Base-by-base conservation (phyloP, 2,113 vertebrate genomes). In the Rhabdornis inornatus region DNA sequence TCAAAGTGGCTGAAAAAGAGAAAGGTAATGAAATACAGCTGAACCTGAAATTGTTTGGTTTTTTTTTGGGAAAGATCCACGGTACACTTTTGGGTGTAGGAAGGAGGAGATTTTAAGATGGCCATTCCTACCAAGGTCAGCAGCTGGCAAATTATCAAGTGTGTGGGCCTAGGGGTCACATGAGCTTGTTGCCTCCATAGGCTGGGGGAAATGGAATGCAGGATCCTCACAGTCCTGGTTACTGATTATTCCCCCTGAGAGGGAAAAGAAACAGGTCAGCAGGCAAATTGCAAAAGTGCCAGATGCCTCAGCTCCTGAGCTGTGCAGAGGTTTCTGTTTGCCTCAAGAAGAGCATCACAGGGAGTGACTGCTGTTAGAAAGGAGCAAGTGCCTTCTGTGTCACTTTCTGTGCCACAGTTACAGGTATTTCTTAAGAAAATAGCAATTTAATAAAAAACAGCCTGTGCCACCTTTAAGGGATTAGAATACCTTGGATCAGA, bases 381-480 rank as follows among this genome's bases (percentile, higher is more conserved):
- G 49, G n/a, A 60, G 37, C 61, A 60, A 52, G 24, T 45, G 33
- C 97, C 97, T 98, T 97, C 98, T 98, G 96, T 94, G 92, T 97
- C 96, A 79, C 93, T 97, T 95, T 96, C 97, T 98, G 94, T 98
- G 98, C 98, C 98, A 98, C 97, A 98, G 96, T 95, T 97, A 97
- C 97, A 94, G 96, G 97, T 95, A 97, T 55, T 69, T 82, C 11
- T 59, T 39, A 15, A 83, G 45, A 65, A 82, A 87, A 49, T 3
- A n/a, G 7, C 11, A 53, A 4, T 15, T 19, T 33, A 44, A 20
- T 18, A 40, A 71, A 42, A 24, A 53, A 57, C 23, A 59, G n/a
- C 10, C 10, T 5, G 3, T 56, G 9, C 13, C 10, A 27, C 10
- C 11, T 70, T 56, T 42, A 59, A 64, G 23, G 25, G 13, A 35